Evolutionary conservation across 1,140 invertebrate genomes (phyloP), one percentile per base, ranked within the genome.

Genomic region (Nasonia vitripennis): DNA sequence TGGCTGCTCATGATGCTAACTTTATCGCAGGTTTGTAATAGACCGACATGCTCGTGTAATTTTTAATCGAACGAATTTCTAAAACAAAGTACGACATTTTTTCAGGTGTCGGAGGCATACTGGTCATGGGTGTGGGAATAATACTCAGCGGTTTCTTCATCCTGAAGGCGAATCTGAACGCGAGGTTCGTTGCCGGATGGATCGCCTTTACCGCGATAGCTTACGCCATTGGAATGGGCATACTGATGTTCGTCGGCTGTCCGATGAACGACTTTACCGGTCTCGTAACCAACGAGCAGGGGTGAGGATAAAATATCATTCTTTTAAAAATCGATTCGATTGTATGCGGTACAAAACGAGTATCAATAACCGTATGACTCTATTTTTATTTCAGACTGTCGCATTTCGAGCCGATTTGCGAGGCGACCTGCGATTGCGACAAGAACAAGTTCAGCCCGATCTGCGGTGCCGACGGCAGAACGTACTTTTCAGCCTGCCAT

Each of bases 101-200:
- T 68, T 86, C 93, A 97, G 97, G 97, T 89, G 95, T 98, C 87
- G 97, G 97, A 86, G 98, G 98, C 86, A 98, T 98, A 88, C 94
- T 98, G 78, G 97, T 98, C 34, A 98, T 98, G 98, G 98, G 97
- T 73, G 88, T 97, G 80, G 97, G 97, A 84, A 98, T 98, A 87
- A 96, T 98, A 89, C 95, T 97, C 73, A 97, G 96, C 86, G 98
- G 97, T 2, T 94, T 98, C 48, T 97, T 97, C 86, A 98, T 98
- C 85, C 91, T 98, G 62, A 95, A 96, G 90, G 93, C 95, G 78
- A 98, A 98, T 88, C 97, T 97, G 2, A 97, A 96, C 70, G 97
- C 98, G 4, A 94, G 96, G 87, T 96, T 97, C 87, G 97, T 98
- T 5, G 97, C 98, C 23, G 97, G 95, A 14, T 98, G 98, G 98